A percentile compares a stretch with the other conserved stretches of the same genome.
Conservation (phyloP, 2,797 vertebrate genomes). For the Peromyscus melanophrys region DNA sequence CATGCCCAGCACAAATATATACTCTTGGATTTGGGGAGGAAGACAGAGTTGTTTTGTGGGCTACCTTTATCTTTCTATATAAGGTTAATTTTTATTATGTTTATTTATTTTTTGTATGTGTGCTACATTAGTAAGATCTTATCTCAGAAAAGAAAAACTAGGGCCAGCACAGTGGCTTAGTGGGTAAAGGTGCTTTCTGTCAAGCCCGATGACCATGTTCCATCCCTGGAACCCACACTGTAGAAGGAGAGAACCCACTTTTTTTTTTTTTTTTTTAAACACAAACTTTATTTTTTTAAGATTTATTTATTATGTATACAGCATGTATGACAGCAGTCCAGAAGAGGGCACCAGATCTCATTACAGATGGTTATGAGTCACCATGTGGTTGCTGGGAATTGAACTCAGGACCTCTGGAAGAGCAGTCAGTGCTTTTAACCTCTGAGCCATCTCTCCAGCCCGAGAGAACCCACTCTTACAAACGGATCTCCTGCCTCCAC, state of each 20-base stretch:
- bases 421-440: too few species aligned
- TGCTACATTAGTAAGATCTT: neutral
- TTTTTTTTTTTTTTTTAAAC: too few species aligned
- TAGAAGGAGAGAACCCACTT: neutral
- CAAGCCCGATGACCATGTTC: neutral
- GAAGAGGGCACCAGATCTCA: too few species aligned
- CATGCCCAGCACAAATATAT: neutral
- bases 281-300: too few species aligned
- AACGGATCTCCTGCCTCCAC: neutral
- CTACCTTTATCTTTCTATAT: neutral
- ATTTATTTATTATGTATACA: too few species aligned
- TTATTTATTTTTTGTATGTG: neutral
- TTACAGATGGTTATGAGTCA: too few species aligned
- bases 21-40: neutral
- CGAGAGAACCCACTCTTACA: neutral
- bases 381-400: too few species aligned
- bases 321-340: too few species aligned
- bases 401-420: too few species aligned
- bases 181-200: neutral
- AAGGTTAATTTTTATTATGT: neutral
- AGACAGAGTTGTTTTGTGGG: neutral
- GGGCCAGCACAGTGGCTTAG: neutral
- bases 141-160: neutral
- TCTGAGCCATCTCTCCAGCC: too few species aligned
- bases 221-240: neutral